Evolutionary conservation across 2,113 vertebrate species (phyloP).

Genomic region (Lontra canadensis): DNA sequence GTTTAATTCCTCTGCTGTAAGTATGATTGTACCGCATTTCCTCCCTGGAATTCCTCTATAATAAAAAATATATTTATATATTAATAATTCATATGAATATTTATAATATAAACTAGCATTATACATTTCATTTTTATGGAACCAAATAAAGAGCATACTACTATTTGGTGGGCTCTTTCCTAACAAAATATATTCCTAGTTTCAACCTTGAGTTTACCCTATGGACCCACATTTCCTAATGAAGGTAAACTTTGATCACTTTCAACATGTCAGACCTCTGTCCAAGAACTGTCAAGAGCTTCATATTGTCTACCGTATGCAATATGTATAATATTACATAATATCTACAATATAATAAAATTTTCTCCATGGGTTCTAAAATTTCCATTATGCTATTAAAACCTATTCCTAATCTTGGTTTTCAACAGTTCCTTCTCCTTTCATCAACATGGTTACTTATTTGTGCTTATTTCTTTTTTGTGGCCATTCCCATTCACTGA

Average conservation of each 20-base stretch:
- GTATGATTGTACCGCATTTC: conserved; percentile 95
- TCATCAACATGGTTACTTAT: background rate
- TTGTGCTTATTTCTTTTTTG: background rate
- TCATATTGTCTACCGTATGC: background rate
- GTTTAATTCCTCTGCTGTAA: conserved; percentile 96
- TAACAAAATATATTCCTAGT: background rate
- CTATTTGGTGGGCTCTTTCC: background rate
- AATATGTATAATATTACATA: background rate
- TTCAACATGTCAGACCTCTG: background rate
- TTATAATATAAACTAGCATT: background rate
- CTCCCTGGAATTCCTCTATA: conserved; percentile 95
- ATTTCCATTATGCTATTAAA: background rate
- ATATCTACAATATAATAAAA: background rate
- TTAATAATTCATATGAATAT: background rate
- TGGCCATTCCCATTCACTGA: background rate
- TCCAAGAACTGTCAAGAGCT: background rate
- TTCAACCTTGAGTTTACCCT: background rate
- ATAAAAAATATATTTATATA: conserved; percentile 57
- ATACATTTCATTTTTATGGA: background rate
- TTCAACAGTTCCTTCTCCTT: background rate
- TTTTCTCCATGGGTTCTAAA: background rate
- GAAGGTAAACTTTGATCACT: background rate
- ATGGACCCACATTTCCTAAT: background rate
- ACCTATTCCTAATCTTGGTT: background rate
- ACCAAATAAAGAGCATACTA: background rate